A percentile compares a stretch with the other conserved stretches of the same genome.
These are phyloP conservation scores for Agrilus planipennis DNA, from an alignment of 1,140 invertebrate genomes.

Conservation along the genomic window DNA sequence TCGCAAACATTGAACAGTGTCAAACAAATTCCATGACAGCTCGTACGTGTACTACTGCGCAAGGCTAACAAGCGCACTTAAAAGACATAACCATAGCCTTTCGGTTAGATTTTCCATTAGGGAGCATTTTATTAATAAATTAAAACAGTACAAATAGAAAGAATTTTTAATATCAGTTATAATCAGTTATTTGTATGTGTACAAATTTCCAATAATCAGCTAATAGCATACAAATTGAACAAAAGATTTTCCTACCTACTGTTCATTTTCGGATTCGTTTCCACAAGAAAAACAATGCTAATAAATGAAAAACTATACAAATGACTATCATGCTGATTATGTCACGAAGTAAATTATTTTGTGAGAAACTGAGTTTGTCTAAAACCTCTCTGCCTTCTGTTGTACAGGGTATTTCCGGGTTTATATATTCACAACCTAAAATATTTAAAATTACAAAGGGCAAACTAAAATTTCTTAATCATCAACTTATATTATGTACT, in stretches of 20 bases:
- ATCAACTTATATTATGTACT: conserved; percentile 66
- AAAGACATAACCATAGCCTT: too few relatives aligned
- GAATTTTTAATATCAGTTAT: too few relatives aligned
- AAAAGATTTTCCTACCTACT: too few relatives aligned
- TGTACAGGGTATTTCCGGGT: conserved; percentile 53
- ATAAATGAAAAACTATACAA: conserved; percentile 54
- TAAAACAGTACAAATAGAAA: too few relatives aligned
- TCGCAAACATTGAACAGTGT: conserved; percentile 28
- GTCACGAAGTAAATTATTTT: conserved; percentile 49
- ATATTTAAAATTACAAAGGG: too few relatives aligned
- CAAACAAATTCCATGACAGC: conserved; percentile 30
- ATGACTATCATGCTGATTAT: conserved; percentile 50
- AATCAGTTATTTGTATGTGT: too few relatives aligned
- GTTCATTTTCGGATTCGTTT: too few relatives aligned
- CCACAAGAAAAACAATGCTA: conserved; percentile 54
- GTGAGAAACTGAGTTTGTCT: conserved; percentile 56
- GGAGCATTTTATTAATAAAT: too few relatives aligned
- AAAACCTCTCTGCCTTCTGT: conserved; percentile 58
- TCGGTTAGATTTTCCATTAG: too few relatives aligned
- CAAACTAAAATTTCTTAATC: too few relatives aligned
- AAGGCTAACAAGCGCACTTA: not conserved
- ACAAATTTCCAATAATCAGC: too few relatives aligned
- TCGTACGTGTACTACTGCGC: conserved; percentile 12
- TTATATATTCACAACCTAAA: conserved; percentile 50
- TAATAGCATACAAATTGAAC: too few relatives aligned